Evolutionary conservation across 2,888 invertebrate genomes (phyloP), one percentile per base, ranked within the genome.

Genomic region (Nasonovia ribisnigri): DNA sequence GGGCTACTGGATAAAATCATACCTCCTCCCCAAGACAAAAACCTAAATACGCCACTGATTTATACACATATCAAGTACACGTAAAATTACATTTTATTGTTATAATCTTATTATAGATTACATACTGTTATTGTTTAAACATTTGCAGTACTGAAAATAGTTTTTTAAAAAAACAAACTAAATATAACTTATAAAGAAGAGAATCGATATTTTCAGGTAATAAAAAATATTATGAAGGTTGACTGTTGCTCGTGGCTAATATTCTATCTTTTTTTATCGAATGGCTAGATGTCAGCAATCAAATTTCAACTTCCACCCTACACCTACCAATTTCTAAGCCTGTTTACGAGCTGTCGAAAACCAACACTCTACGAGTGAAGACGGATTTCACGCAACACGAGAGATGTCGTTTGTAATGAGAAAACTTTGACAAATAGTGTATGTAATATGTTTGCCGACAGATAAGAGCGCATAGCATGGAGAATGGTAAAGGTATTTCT

Each of bases 371-470:
- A 42, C 36, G 84, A 42, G 57, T 42, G 60, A 86, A 93, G 60
- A 93, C 93, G 67, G 84, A 90, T 93, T 93, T 90, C 60, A 60
- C 86, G 48, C 90, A 86, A 93, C 60, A 90, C 42, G 86, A 90
- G 90, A 93, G 48, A 89, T 84, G 84, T 90, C 86, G 90, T 93
- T 90, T 86, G 93, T 93, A 93, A 93, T 93, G 93, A 93, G 90
- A 93, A 93, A 93, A 93, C 90, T 90, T 93, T 93, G 93, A 93
- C 93, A 90, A 93, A 93, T 93, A 93, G 57, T 67, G 89, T 42
- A 93, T 86, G 67, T 84, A 86, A 90, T 93, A 84, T 86, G 93
- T 93, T 90, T 60, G 48, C 84, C 20, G 48, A 90, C 84, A 86
- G 93, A 93, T 93, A 93, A 93, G 54, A 89, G 51, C 92, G 48